A percentile compares a stretch with the other conserved stretches of the same genome.
phyloP scores from a whole-genome alignment of 1,140 invertebrate genomes.

The Drosophila neocordata region DNA sequence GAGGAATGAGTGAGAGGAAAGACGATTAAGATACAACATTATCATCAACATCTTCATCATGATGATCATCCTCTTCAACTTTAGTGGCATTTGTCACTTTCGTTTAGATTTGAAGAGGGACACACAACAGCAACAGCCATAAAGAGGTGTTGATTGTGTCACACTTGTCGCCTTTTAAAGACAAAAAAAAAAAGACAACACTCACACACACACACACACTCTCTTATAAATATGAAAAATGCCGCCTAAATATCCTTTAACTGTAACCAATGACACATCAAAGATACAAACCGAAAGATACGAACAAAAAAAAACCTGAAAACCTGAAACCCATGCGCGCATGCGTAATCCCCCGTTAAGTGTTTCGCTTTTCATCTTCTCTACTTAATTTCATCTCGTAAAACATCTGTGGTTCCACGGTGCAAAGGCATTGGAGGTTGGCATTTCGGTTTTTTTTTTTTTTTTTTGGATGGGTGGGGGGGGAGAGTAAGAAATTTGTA shows the following conservation, averaged over 20 bases:
- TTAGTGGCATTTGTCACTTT: conserved; percentile 75
- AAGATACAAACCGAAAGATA: conserved; percentile 36
- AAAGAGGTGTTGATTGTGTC: conserved; percentile 79
- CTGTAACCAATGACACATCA: conserved; percentile 79
- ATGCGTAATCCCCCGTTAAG: conserved; percentile 61
- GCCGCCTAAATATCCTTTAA: conserved; percentile 78
- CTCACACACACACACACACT: conserved; percentile 11
- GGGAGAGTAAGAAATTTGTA: background rate
- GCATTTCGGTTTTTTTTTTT: too few relatives aligned
- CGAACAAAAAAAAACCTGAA: background rate
- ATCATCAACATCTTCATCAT: background rate
- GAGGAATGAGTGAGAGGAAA: conserved; percentile 2
- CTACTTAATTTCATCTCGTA: background rate
- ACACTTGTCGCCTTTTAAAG: conserved; percentile 63
- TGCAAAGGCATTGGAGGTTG: conserved; percentile 30
- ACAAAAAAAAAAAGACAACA: conserved; percentile 1
- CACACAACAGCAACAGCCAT: conserved; percentile 21
- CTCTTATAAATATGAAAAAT: conserved; percentile 40
- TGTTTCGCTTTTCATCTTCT: conserved; percentile 18
- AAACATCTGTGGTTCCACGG: conserved; percentile 13
- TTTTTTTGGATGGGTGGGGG: background rate
- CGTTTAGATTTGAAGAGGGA: conserved; percentile 70
- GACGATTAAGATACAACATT: conserved; percentile 60
- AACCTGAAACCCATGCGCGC: conserved; percentile 24
- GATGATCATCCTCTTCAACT: conserved; percentile 48